Percentiles rank a stretch among this genome's conserved stretches.
Evolutionary conservation across 1,140 invertebrate species (phyloP).

Genomic region (Samia ricini): DNA sequence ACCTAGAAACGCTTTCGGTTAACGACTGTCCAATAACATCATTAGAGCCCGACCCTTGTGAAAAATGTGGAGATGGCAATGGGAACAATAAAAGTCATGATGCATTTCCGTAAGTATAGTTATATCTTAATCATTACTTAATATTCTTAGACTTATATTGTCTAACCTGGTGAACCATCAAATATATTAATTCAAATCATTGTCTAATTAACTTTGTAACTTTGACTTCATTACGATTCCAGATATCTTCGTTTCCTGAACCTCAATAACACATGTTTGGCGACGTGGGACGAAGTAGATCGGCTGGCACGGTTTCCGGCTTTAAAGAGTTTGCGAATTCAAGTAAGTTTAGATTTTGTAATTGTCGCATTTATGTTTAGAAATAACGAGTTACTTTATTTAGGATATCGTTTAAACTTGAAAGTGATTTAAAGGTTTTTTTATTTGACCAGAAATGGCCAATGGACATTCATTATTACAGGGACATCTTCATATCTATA

Average conservation of each 20-base stretch:
- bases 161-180: slow-evolving; percentile 49
- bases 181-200: background rate
- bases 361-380: too few relatives aligned
- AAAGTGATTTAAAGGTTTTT: too few relatives aligned
- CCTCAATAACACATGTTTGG: slow-evolving; percentile 89
- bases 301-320: slow-evolving; percentile 88
- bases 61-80: slow-evolving; percentile 61
- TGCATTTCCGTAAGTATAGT: slow-evolving; percentile 62
- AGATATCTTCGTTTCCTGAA: slow-evolving; percentile 88
- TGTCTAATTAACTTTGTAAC: background rate
- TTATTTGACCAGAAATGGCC: too few relatives aligned
- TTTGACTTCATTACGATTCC: slow-evolving; percentile 56
- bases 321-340: slow-evolving; percentile 89
- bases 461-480: background rate
- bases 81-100: slow-evolving; percentile 68
- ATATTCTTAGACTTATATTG: slow-evolving; percentile 17
- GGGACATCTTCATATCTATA: too few relatives aligned
- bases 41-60: slow-evolving; percentile 75
- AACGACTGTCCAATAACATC: slow-evolving; percentile 90
- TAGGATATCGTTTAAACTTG: too few relatives aligned
- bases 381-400: too few relatives aligned
- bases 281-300: slow-evolving; percentile 93
- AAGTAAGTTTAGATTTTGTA: slow-evolving; percentile 80
- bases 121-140: slow-evolving; percentile 13
- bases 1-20: slow-evolving; percentile 88